phyloP scores from a whole-genome alignment of 2,797 vertebrate species.

The Paguma larvata region DNA sequence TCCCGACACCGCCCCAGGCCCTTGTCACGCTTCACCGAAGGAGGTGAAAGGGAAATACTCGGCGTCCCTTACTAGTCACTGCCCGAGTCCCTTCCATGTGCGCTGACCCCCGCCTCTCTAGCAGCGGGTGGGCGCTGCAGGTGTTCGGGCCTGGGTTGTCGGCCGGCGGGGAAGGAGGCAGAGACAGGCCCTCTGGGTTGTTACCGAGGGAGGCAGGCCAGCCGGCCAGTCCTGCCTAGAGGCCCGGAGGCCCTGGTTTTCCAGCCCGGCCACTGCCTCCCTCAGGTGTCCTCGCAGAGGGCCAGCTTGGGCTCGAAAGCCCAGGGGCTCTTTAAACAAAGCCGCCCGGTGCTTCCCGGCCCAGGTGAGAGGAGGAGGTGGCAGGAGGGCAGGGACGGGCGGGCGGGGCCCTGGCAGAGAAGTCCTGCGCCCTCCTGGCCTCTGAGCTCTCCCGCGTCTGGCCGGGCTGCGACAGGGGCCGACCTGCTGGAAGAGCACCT shows the following conservation, averaged over 20 bases:
- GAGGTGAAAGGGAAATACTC: not conserved
- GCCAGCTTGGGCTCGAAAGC: not conserved
- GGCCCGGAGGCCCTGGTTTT: not conserved
- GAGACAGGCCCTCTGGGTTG: not conserved
- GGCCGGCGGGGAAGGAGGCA: not conserved
- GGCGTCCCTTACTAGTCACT: not conserved
- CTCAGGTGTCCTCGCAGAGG: not conserved
- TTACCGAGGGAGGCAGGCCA: not conserved
- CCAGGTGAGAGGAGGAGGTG: not conserved
- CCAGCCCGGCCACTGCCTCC: not conserved
- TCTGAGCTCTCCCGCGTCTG: not conserved
- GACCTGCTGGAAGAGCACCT: constrained; percentile 93
- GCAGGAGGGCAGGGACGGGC: not conserved
- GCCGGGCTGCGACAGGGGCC: constrained; percentile 83
- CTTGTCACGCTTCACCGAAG: not conserved
- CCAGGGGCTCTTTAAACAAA: not conserved
- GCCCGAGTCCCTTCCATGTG: not conserved
- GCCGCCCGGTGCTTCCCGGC: not conserved
- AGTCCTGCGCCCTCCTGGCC: not conserved
- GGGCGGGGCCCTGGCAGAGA: not conserved
- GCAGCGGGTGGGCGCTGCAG: not conserved
- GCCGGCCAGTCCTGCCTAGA: not conserved
- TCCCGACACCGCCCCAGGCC: not conserved
- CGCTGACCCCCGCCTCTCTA: not conserved
- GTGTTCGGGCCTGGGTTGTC: not conserved